Percentiles rank a stretch among this genome's conserved stretches.
phyloP scores from a whole-genome alignment of 1,140 invertebrate genomes.

The Coelopa frigida region DNA sequence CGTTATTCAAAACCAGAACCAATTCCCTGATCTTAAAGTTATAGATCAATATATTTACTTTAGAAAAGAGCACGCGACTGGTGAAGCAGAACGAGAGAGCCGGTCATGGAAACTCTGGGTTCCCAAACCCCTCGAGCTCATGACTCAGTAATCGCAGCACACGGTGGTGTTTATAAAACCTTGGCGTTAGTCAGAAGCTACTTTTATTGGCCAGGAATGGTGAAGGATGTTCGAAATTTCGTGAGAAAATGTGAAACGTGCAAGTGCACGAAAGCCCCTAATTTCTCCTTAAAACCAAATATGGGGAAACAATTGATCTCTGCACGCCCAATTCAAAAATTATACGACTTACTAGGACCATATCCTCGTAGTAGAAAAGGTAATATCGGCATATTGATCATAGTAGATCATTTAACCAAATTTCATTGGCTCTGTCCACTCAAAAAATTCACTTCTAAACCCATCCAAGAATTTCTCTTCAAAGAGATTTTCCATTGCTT shows the following conservation, averaged over 20 bases:
- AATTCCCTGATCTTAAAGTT: too few relatives aligned
- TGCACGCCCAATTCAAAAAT: too few relatives aligned
- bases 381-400: too few relatives aligned
- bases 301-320: neutral
- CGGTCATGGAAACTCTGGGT: slow-evolving; percentile 8
- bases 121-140: neutral
- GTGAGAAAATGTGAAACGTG: neutral
- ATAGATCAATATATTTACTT: too few relatives aligned
- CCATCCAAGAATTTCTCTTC: too few relatives aligned
- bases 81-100: too few relatives aligned
- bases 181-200: neutral
- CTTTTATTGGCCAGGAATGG: neutral
- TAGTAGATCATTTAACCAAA: too few relatives aligned
- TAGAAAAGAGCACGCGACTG: too few relatives aligned
- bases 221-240: slow-evolving; percentile 2
- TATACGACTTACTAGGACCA: slow-evolving; percentile 9
- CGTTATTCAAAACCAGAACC: too few relatives aligned
- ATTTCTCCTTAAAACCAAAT: neutral
- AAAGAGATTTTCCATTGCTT: too few relatives aligned
- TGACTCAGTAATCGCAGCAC: neutral
- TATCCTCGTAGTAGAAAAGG: slow-evolving; percentile 7
- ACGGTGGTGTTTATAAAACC: slow-evolving; percentile 3
- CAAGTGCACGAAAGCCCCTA: slow-evolving; percentile 2
- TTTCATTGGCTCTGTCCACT: too few relatives aligned
- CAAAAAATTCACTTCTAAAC: too few relatives aligned